Evolutionary conservation across 2,797 vertebrate species (phyloP).

Genomic region (Protosalanx chinensis): DNA sequence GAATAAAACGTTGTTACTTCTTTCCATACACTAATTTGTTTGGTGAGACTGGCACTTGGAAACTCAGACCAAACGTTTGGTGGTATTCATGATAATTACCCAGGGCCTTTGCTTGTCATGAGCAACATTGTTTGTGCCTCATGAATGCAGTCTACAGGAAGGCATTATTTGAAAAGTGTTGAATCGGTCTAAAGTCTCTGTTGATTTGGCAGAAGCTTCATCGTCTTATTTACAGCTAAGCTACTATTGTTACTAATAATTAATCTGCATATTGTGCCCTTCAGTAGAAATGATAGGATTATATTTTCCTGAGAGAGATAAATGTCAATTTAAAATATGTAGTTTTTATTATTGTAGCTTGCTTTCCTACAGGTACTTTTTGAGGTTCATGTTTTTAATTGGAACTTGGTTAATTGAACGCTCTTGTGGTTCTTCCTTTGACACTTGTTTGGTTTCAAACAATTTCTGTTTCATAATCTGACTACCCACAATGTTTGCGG

Average conservation of each 20-base stretch:
- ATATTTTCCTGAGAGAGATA: conserved; percentile 61
- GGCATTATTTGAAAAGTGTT: conserved; percentile 40
- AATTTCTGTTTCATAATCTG: too few relatives aligned
- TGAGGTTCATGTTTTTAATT: too few relatives aligned
- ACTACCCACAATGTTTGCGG: too few relatives aligned
- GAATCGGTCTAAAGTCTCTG: conserved; percentile 56
- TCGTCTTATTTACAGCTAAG: conserved; percentile 62
- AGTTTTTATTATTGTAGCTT: too few relatives aligned
- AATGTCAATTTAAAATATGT: conserved; percentile 59
- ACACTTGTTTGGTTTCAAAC: too few relatives aligned
- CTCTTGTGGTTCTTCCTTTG: too few relatives aligned
- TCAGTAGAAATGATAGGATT: conserved; percentile 43
- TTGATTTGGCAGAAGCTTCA: conserved; percentile 60
- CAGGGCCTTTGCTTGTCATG: conserved; percentile 52
- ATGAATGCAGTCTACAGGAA: conserved; percentile 35
- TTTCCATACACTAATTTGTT: conserved; percentile 55
- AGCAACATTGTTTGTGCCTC: conserved; percentile 34
- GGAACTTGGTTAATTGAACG: too few relatives aligned
- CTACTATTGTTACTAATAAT: conserved; percentile 48
- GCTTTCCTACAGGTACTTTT: too few relatives aligned
- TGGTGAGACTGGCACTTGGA: conserved; percentile 51
- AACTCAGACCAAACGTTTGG: conserved; percentile 52
- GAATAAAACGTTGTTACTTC: conserved; percentile 43
- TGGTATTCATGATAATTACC: conserved; percentile 61
- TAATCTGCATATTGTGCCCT: conserved; percentile 41